Percentiles rank a stretch among this genome's conserved stretches.
Evolutionary conservation across 2,113 vertebrate species (phyloP).

Genomic region (Leptosomus discolor): DNA sequence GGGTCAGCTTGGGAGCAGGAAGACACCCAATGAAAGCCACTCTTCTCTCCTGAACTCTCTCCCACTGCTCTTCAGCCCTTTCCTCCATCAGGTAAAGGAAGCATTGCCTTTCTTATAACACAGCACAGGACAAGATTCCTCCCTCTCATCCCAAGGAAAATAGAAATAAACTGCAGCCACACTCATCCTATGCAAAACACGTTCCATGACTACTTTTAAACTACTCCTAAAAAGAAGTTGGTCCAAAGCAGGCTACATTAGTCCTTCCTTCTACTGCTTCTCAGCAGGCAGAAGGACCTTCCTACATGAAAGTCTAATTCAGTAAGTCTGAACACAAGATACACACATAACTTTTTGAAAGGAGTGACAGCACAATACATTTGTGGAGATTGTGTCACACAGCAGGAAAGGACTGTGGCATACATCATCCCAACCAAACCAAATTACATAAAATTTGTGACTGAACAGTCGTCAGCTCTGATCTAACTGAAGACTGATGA

Average conservation of each 20-base stretch:
- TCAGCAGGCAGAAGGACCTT: neutral
- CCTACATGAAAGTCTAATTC: fast-evolving
- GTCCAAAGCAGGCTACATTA: neutral
- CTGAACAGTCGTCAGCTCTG: neutral
- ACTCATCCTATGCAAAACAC: fast-evolving
- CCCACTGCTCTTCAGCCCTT: neutral
- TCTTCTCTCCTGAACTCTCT: neutral
- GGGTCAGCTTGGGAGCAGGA: neutral
- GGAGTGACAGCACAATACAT: neutral
- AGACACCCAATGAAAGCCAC: fast-evolving
- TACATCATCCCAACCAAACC: neutral
- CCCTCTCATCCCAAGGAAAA: neutral
- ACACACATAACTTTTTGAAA: neutral
- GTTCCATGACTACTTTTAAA: neutral
- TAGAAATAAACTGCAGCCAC: neutral
- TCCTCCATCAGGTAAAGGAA: neutral
- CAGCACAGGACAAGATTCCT: neutral
- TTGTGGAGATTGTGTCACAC: neutral
- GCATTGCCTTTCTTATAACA: neutral
- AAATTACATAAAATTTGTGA: neutral
- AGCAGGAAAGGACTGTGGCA: neutral
- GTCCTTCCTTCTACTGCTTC: neutral
- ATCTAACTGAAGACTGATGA: neutral
- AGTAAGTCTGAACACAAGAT: neutral
- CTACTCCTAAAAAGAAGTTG: neutral